A percentile compares a stretch with the other conserved stretches of the same genome.
phyloP scores from a whole-genome alignment of 2,113 vertebrate genomes.

The Apodemus sylvaticus region DNA sequence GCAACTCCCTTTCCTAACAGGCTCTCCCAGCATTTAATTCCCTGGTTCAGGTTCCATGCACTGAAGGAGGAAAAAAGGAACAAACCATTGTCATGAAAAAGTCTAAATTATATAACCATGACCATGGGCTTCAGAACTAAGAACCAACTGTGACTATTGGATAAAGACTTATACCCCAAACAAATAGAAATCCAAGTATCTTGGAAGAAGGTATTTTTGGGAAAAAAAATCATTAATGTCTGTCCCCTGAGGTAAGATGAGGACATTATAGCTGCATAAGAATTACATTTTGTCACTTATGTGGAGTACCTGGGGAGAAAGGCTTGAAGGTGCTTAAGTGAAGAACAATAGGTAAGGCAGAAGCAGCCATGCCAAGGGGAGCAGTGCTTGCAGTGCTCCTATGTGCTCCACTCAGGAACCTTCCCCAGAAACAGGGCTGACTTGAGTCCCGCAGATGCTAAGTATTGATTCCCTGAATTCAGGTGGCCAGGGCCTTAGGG shows the following conservation, averaged over 20 bases:
- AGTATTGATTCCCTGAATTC: background rate
- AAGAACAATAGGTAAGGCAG: background rate
- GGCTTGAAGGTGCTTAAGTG: background rate
- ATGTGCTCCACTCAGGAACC: background rate
- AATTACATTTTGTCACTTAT: background rate
- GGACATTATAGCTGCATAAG: background rate
- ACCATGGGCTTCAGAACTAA: background rate
- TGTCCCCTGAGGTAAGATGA: conserved; percentile 9
- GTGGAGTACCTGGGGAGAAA: background rate
- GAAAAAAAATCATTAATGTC: background rate
- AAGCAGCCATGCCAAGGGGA: background rate
- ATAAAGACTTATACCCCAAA: background rate
- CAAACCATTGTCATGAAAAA: background rate
- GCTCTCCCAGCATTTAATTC: conserved; percentile 6
- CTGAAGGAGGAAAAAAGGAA: background rate
- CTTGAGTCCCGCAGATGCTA: background rate
- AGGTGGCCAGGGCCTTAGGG: background rate
- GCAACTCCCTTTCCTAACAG: background rate
- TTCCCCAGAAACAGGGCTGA: background rate
- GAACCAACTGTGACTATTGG: background rate
- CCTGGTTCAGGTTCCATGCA: background rate
- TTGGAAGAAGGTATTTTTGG: background rate
- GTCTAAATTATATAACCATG: background rate
- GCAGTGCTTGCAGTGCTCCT: background rate
- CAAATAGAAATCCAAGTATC: background rate